Evolutionary conservation across 1,140 invertebrate species (phyloP).

Genomic region (Eurosta solidaginis): DNA sequence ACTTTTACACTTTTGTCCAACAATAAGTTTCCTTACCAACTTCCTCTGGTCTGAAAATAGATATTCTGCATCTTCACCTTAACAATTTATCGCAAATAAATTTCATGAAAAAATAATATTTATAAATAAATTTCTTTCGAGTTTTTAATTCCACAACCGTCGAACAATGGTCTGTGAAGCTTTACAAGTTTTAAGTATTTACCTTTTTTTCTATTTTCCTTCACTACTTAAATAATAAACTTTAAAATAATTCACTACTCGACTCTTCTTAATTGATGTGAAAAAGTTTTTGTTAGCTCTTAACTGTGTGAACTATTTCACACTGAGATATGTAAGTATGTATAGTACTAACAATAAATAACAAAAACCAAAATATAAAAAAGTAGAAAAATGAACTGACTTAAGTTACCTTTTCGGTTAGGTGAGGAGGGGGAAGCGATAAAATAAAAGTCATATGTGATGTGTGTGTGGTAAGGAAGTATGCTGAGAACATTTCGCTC

Average conservation of each 20-base stretch:
- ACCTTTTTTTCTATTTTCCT: too few relatives aligned
- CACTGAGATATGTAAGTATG: not conserved
- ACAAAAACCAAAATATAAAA: not conserved
- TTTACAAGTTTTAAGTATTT: too few relatives aligned
- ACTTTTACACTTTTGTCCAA: too few relatives aligned
- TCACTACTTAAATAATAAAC: too few relatives aligned
- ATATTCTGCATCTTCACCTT: too few relatives aligned
- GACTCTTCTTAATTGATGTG: not conserved
- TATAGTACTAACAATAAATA: not conserved
- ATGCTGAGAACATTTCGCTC: not conserved
- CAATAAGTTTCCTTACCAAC: too few relatives aligned
- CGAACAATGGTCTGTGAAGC: too few relatives aligned
- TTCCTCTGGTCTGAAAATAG: too few relatives aligned
- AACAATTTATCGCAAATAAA: too few relatives aligned
- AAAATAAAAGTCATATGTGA: not conserved
- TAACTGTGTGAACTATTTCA: not conserved
- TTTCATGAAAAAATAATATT: too few relatives aligned
- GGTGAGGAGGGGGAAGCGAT: not conserved
- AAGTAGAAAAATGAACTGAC: not conserved
- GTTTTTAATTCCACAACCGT: too few relatives aligned
- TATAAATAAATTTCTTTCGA: too few relatives aligned
- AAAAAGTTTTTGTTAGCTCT: not conserved
- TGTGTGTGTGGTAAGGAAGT: not conserved
- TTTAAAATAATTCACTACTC: not conserved
- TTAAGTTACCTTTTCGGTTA: not conserved